Percentiles rank a stretch among this genome's conserved stretches.
Evolutionary conservation across 2,113 vertebrate genomes (phyloP).

Genomic region (Carassius auratus): DNA sequence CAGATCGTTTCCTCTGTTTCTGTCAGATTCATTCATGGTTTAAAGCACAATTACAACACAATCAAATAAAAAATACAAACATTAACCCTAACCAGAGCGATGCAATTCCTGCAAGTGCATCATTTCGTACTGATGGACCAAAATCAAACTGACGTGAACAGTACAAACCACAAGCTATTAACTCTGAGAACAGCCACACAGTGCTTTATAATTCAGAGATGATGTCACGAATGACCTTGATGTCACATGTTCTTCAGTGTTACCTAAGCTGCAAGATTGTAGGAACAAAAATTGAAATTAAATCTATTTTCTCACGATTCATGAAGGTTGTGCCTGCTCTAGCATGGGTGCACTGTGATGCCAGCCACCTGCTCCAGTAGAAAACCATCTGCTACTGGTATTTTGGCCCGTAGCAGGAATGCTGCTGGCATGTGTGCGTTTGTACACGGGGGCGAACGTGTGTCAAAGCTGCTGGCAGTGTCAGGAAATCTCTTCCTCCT

Average conservation of each 20-base stretch:
- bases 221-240: constrained; percentile 20
- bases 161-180: neutral
- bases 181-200: neutral
- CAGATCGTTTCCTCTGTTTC: neutral
- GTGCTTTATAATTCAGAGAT: constrained; percentile 26
- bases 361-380: constrained; percentile 70
- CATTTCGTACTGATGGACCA: neutral
- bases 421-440: constrained; percentile 20
- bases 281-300: constrained; percentile 42
- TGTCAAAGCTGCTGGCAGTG: constrained; percentile 65
- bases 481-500: constrained; percentile 54
- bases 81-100: neutral
- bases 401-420: constrained; percentile 61
- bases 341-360: constrained; percentile 46
- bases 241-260: constrained; percentile 11
- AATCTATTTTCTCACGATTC: constrained; percentile 30
- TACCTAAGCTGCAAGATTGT: constrained; percentile 28
- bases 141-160: neutral
- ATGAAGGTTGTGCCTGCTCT: constrained; percentile 51
- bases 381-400: constrained; percentile 67
- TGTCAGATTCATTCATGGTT: constrained; percentile 7
- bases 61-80: neutral
- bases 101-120: neutral
- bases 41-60: constrained; percentile 23
- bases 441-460: constrained; percentile 47